Base-by-base conservation (phyloP, 1,140 invertebrate genomes). In the Bombus balteatus region DNA sequence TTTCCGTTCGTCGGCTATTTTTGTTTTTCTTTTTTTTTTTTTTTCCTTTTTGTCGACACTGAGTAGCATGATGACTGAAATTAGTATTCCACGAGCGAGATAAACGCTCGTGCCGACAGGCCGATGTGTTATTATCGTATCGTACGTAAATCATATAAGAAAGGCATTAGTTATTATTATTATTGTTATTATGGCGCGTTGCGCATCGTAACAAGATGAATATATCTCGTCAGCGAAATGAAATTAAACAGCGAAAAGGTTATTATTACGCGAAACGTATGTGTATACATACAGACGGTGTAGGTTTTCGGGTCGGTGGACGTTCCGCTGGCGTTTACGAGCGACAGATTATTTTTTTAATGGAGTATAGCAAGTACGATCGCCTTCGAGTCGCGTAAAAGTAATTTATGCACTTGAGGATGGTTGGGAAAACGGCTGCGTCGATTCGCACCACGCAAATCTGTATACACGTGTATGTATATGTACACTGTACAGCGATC, bases 291-390 rank as follows among this genome's bases (percentile, higher is more conserved):
- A 18, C 15, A 1, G 6, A 47, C 15, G 47, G 47, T 47, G 18
- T n/a, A 32, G 8, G 12, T 75, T 47, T 39, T 59, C 32, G 53
- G 57, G 13, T 41, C 15, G 75, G 37, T n/a, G 34, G 28, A 77
- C 57, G 37, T 62, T 10, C 13, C 13, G 28, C 3, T 77, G 57
- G 75, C 57, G 57, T 65, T 77, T 65, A 77, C 75, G 57, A 77
- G 57, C 37, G 15, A n/a, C 57, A 18, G 76, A 78, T 78, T 62
- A 62, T 78, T 78, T 65, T 78, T 78, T 32, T 39, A 41, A 78
- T 9, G 8, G 9, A 32, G 34, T 62, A 13, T 9, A n/a, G 15
- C 9, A 18, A 66, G 32, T 34, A 32, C 76, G 37, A 78, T 62
- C 76, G 65, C 28, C 28, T 65, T n/a, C 28, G 37, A n/a, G 37